Evolutionary conservation across 2,888 invertebrate genomes (phyloP).

Genomic region (Caenorhabditis afra): DNA sequence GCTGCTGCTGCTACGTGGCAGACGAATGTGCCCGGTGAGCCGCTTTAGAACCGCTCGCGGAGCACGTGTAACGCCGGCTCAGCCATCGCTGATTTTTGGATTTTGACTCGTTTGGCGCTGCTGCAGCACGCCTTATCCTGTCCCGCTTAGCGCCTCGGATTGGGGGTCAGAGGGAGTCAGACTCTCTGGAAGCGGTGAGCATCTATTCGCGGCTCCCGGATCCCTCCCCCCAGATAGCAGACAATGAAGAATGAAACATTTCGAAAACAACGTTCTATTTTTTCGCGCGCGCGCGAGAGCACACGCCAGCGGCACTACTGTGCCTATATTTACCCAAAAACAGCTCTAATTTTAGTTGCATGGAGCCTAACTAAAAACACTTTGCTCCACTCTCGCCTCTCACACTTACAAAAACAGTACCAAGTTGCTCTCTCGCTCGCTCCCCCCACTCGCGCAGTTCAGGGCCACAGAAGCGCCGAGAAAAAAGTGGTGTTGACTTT

Average conservation of each 20-base stretch:
- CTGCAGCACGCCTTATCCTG: slow-evolving; percentile 18
- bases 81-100: slow-evolving; percentile 37
- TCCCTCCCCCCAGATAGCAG: neutral
- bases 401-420: slow-evolving; percentile 35
- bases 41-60: neutral
- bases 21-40: slow-evolving; percentile 41
- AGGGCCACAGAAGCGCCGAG: slow-evolving; percentile 32
- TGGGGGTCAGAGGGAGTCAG: neutral
- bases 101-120: slow-evolving; percentile 9
- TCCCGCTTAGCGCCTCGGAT: neutral
- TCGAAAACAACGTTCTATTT: slow-evolving; percentile 46
- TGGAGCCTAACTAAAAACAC: slow-evolving; percentile 47
- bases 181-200: too few relatives aligned
- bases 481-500: slow-evolving; percentile 38
- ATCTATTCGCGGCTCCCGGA: too few relatives aligned
- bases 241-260: slow-evolving; percentile 52
- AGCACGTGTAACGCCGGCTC: slow-evolving; percentile 28
- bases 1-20: slow-evolving; percentile 45
- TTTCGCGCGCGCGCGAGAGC: slow-evolving; percentile 10
- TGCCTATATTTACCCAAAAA: slow-evolving; percentile 50
- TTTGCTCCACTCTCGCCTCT: slow-evolving; percentile 22
- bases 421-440: slow-evolving; percentile 41
- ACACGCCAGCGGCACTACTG: slow-evolving; percentile 3
- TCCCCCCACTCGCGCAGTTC: neutral
- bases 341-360: slow-evolving; percentile 53